Conservation (phyloP, 1,140 invertebrate species). For the Micrasema longulum region DNA sequence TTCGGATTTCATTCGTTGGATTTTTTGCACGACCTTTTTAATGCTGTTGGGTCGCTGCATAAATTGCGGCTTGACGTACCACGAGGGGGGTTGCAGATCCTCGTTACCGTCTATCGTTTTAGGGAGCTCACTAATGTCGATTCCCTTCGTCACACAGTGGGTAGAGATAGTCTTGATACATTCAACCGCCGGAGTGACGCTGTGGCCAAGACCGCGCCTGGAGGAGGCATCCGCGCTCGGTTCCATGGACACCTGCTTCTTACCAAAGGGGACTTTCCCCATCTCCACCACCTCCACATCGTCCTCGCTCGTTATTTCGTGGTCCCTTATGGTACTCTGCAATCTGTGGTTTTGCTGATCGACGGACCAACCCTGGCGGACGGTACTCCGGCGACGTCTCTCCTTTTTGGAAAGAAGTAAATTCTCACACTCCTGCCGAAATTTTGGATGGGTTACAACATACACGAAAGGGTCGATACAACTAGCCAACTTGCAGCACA, state of each 20-base stretch:
- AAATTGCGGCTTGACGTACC: slow-evolving; percentile 65
- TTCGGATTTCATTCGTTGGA: slow-evolving; percentile 47
- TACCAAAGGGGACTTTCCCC: slow-evolving; percentile 64
- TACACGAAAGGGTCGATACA: slow-evolving; percentile 83
- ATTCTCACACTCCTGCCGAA: slow-evolving; percentile 70
- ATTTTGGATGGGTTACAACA: slow-evolving; percentile 77
- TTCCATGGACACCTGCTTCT: slow-evolving; percentile 36
- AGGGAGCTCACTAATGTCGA: slow-evolving; percentile 37
- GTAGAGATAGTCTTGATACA: slow-evolving; percentile 56
- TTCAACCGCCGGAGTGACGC: slow-evolving; percentile 59
- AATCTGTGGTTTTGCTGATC: slow-evolving; percentile 55
- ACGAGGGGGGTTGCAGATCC: slow-evolving; percentile 64
- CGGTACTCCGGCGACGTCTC: slow-evolving; percentile 59
- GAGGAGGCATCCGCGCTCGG: neutral
- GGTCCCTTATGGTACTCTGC: slow-evolving; percentile 7
- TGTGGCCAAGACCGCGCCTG: slow-evolving; percentile 51
- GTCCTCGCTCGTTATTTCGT: slow-evolving; percentile 61
- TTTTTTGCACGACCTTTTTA: slow-evolving; percentile 47
- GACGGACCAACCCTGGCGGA: slow-evolving; percentile 59
- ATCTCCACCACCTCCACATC: slow-evolving; percentile 66
- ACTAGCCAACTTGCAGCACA: slow-evolving; percentile 80
- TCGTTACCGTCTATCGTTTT: slow-evolving; percentile 60
- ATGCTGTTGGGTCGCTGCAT: slow-evolving; percentile 57
- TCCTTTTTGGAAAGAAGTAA: slow-evolving; percentile 62
- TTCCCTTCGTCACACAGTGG: slow-evolving; percentile 59